Percentiles rank a stretch among this genome's conserved stretches.
Evolutionary conservation across 2,113 vertebrate genomes (phyloP).

Genomic region (Dascyllus trimaculatus): DNA sequence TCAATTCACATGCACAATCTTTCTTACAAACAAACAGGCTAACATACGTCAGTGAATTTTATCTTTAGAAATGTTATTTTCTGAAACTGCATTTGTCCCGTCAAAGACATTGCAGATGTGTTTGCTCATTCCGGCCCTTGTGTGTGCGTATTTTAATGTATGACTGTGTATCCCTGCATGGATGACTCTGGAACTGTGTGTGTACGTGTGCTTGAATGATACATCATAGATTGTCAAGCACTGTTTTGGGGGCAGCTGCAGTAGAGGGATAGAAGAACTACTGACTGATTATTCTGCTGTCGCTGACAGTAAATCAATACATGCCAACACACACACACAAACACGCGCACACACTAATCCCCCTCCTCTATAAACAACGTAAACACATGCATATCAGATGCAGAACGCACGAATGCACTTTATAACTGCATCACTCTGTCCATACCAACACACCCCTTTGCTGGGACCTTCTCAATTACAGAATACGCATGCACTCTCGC

Average conservation of each 20-base stretch:
- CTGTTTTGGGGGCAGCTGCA: conserved; percentile 38
- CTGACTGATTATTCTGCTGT: conserved; percentile 54
- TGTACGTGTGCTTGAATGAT: conserved; percentile 16
- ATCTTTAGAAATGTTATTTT: neutral
- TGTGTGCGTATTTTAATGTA: neutral
- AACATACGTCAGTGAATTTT: conserved; percentile 8
- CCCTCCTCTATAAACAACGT: conserved; percentile 23
- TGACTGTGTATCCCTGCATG: neutral
- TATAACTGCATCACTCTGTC: conserved; percentile 50
- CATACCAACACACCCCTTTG: conserved; percentile 42
- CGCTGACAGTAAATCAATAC: conserved; percentile 59
- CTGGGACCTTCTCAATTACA: conserved; percentile 49
- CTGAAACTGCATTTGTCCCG: conserved; percentile 19
- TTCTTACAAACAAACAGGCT: neutral
- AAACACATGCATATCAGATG: conserved; percentile 58
- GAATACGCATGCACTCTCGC: conserved; percentile 1
- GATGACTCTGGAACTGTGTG: neutral
- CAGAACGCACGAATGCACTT: conserved; percentile 54
- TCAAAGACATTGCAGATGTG: conserved; percentile 24
- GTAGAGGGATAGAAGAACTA: conserved; percentile 30
- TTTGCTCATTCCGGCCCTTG: neutral
- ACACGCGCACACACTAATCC: neutral
- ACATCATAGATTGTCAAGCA: conserved; percentile 31
- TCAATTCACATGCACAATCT: neutral
- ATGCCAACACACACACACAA: conserved; percentile 1